Conservation (phyloP, 2,888 invertebrate species). For the Oscheius onirici region DNA sequence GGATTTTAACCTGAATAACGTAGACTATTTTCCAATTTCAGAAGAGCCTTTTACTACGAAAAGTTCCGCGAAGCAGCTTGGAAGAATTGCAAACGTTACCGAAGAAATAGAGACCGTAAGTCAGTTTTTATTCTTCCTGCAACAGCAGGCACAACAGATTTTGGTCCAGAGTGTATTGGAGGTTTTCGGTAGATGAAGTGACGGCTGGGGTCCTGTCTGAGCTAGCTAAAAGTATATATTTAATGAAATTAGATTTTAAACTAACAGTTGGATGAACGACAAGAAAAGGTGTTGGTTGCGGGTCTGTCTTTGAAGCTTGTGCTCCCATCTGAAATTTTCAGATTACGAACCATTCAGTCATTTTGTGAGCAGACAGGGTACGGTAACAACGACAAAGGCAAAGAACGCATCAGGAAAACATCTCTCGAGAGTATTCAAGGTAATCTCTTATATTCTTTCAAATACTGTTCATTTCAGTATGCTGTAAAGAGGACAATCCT, state of each 20-base stretch:
- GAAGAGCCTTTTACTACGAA: slow-evolving; percentile 1
- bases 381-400: neutral
- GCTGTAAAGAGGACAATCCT: slow-evolving; percentile 27
- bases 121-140: slow-evolving; percentile 17
- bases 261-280: slow-evolving; percentile 13
- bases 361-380: neutral
- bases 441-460: neutral
- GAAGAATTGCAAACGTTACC: neutral
- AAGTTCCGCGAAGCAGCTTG: slow-evolving; percentile 22
- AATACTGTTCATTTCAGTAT: slow-evolving; percentile 4
- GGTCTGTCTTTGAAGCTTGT: slow-evolving; percentile 17
- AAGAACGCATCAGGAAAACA: neutral
- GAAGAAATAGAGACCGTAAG: slow-evolving; percentile 4
- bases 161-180: slow-evolving; percentile 11
- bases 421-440: slow-evolving; percentile 21
- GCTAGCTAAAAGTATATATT: neutral
- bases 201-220: neutral
- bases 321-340: slow-evolving; percentile 19
- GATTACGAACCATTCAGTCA: slow-evolving; percentile 8
- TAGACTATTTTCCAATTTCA: neutral
- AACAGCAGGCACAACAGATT: slow-evolving; percentile 16
- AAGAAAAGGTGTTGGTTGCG: slow-evolving; percentile 17
- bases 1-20: neutral
- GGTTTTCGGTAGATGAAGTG: slow-evolving; percentile 12
- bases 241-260: neutral